Conservation (phyloP, 1,140 invertebrate species). For the Calephelis nemesis region DNA sequence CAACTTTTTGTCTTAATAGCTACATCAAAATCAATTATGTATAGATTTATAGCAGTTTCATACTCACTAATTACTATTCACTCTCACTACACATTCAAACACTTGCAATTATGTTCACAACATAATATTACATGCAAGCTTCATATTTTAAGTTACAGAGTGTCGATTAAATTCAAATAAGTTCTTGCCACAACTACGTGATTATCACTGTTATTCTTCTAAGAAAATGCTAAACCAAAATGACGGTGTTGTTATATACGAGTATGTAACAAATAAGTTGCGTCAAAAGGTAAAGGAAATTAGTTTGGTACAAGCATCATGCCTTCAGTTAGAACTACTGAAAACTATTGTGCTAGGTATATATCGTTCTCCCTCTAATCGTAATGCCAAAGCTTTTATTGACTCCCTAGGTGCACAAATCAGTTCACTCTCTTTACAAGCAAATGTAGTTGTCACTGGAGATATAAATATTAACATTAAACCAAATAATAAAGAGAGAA, state of each 20-base stretch:
- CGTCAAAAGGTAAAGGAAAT: not conserved
- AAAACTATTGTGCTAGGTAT: conserved; percentile 1
- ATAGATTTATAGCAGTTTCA: too few species aligned
- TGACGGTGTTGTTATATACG: conserved; percentile 9
- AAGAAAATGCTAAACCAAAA: not conserved
- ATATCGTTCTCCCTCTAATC: conserved; percentile 8
- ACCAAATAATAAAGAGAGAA: conserved; percentile 14
- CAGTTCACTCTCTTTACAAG: not conserved
- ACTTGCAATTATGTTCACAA: too few species aligned
- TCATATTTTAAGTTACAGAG: not conserved
- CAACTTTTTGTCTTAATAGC: too few species aligned
- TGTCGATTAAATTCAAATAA: conserved; percentile 7
- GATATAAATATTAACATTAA: not conserved
- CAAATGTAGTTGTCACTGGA: not conserved
- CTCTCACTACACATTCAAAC: too few species aligned
- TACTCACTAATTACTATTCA: too few species aligned
- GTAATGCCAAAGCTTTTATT: conserved; percentile 1
- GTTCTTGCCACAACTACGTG: not conserved
- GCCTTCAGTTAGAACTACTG: not conserved
- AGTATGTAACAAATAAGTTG: not conserved
- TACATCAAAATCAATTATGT: too few species aligned
- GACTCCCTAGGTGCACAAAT: not conserved
- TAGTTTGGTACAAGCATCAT: not conserved
- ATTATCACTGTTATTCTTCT: not conserved
- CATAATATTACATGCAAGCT: too few species aligned